Conservation (phyloP, 2,888 invertebrate species). For the Tipula lateralis region DNA sequence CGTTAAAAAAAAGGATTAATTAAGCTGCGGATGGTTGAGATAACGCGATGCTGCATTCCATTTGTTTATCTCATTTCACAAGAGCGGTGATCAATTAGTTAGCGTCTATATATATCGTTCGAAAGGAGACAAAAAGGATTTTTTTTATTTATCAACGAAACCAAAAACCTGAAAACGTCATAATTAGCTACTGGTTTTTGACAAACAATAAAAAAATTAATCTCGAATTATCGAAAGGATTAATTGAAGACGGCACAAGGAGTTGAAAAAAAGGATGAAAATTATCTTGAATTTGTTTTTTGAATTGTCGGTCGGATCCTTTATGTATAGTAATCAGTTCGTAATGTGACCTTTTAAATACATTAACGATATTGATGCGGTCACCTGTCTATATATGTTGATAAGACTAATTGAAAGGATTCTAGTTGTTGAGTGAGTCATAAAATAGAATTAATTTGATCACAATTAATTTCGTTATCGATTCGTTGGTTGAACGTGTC, state of each 20-base stretch:
- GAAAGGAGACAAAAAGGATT: neutral
- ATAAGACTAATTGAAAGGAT: conserved; percentile 9
- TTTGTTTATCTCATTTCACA: neutral
- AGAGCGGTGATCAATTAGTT: neutral
- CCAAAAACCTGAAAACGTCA: neutral
- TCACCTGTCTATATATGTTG: neutral
- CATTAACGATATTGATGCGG: neutral
- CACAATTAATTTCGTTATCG: neutral
- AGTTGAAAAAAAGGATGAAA: neutral
- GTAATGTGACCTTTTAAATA: neutral
- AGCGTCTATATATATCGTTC: neutral
- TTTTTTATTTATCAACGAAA: neutral
- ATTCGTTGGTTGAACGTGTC: too few relatives aligned
- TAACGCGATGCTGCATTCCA: neutral
- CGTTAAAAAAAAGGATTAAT: neutral
- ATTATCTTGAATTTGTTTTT: neutral
- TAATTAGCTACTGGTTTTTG: conserved; percentile 20
- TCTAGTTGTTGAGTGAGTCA: neutral
- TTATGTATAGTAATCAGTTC: neutral
- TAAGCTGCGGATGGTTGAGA: neutral
- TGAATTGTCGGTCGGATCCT: neutral
- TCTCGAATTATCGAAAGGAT: conserved; percentile 11
- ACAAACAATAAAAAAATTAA: neutral
- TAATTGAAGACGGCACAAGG: neutral
- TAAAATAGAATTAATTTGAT: neutral